Percentiles rank a stretch among this genome's conserved stretches.
These are phyloP conservation scores for Melanotaenia maccullochi DNA, from an alignment of 2,797 vertebrate species.

Conservation along the genomic window DNA sequence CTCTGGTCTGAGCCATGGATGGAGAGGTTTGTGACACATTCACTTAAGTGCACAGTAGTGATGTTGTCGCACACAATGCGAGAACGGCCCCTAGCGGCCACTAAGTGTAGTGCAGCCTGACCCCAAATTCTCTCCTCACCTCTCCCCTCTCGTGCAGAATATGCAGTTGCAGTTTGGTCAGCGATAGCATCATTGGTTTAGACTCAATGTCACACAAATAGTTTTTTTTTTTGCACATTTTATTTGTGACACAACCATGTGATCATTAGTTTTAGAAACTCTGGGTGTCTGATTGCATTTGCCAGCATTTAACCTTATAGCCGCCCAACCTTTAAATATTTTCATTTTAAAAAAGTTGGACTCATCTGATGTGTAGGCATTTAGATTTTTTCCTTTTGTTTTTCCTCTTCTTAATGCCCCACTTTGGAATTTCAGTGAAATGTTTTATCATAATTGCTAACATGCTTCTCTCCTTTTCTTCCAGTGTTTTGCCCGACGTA, in stretches of 20 bases:
- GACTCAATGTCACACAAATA: conserved; percentile 9
- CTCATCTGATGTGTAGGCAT: neutral
- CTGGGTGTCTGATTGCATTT: neutral
- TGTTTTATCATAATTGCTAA: conserved; percentile 4
- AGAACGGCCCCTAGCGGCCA: conserved; percentile 42
- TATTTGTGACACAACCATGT: neutral
- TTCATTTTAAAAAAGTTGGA: neutral
- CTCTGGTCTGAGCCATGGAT: conserved; percentile 87
- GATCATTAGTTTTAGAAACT: conserved; percentile 1
- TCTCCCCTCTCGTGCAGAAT: conserved; percentile 17
- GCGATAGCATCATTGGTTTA: neutral
- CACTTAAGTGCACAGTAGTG: conserved; percentile 45
- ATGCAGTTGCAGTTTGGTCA: conserved; percentile 23
- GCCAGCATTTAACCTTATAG: neutral
- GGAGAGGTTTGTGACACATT: conserved; percentile 88
- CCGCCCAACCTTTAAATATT: neutral
- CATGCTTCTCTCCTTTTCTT: conserved; percentile 46
- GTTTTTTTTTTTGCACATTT: neutral
- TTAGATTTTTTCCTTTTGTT: conserved; percentile 2
- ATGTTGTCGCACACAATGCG: conserved; percentile 38
- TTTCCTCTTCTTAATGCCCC: conserved; percentile 19
- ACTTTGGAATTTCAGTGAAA: neutral
- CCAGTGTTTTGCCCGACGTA: conserved; percentile 96
- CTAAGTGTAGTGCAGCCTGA: conserved; percentile 53
- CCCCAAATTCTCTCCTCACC: conserved; percentile 33